phyloP scores from a whole-genome alignment of 2,888 invertebrate genomes.

The Holacanthella duospinosa region DNA sequence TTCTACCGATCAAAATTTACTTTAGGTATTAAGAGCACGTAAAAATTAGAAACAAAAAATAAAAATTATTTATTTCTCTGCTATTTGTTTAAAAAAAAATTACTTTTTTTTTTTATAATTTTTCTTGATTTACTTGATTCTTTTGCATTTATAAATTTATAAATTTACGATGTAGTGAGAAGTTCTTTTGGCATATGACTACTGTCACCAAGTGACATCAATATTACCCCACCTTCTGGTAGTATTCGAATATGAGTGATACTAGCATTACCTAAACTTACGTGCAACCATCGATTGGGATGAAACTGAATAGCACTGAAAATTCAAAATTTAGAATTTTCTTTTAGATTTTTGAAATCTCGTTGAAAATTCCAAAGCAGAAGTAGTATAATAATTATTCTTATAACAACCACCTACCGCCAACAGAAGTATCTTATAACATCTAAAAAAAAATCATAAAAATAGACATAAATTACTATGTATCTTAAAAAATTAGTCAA shows the following conservation, averaged over 20 bases:
- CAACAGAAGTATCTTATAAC: slow-evolving; percentile 93
- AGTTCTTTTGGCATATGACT: slow-evolving; percentile 75
- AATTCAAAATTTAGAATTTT: slow-evolving; percentile 18
- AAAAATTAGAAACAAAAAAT: too few relatives aligned
- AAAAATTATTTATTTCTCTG: too few relatives aligned
- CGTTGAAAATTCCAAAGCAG: neutral
- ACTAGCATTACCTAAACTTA: slow-evolving; percentile 81
- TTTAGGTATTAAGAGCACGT: too few relatives aligned
- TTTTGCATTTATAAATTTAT: too few relatives aligned
- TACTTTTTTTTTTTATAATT: too few relatives aligned
- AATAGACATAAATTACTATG: neutral
- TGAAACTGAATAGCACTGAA: slow-evolving; percentile 89
- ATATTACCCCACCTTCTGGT: slow-evolving; percentile 73
- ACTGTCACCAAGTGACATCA: slow-evolving; percentile 72
- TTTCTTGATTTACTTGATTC: too few relatives aligned
- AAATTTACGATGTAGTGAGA: slow-evolving; percentile 42
- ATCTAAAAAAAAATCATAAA: slow-evolving; percentile 42
- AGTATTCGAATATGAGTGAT: slow-evolving; percentile 82
- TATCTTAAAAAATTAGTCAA: neutral
- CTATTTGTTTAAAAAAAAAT: too few relatives aligned
- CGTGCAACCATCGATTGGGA: slow-evolving; percentile 90
- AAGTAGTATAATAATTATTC: too few relatives aligned
- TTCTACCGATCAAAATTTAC: too few relatives aligned
- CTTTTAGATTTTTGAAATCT: neutral
- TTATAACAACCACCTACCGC: too few relatives aligned